Base-by-base conservation (phyloP, 2,888 invertebrate species). In the Mylabris sibirica region DNA sequence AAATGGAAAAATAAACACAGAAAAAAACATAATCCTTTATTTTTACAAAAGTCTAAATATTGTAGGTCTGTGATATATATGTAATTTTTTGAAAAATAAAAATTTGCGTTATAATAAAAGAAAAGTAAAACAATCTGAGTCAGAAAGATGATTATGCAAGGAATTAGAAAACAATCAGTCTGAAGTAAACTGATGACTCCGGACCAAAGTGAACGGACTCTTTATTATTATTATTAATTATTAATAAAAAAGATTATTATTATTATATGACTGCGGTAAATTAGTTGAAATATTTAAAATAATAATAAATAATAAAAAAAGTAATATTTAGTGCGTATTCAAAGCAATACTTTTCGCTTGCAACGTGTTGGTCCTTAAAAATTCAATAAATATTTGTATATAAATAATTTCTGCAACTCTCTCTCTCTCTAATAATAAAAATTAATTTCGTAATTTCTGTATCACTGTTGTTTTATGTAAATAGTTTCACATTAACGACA, bases 41-140 rank as follows among this genome's bases (percentile, higher is more conserved):
- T 66, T 69, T 60, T 38, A 62, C 30, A 69, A 66, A 30, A 69
- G 76, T 79, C 74, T 80, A 79, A 82, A 82, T 84, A 83, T 83
- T 83, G 85, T 85, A 85, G 85, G 82, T 83, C 85, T 85, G 85
- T 85, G 85, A 85, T 85, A 85, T 85, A 83, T 80, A 82, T 84
- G 82, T 81, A 80, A 81, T 80, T 79, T 80, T 75, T 74, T 76
- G 71, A 75, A 79, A 76, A 68, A 73, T 66, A 26, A 12, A 17
- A 44, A 30, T 67, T 63, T 68, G 62, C 60, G 53, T 57, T 66
- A 76, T 76, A 76, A 77, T 81, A 77, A 30, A 30, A 30, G 30
- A 30, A 30, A 30, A 30, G 8, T 30, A 30, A n/a, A 80, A 75
- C 77, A 78, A 73, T 78, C 76, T 76, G 73, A 72, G 72, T 76